Evolutionary conservation across 2,113 vertebrate species (phyloP), one percentile per base, ranked within the genome.

Genomic region (Alethe diademata): DNA sequence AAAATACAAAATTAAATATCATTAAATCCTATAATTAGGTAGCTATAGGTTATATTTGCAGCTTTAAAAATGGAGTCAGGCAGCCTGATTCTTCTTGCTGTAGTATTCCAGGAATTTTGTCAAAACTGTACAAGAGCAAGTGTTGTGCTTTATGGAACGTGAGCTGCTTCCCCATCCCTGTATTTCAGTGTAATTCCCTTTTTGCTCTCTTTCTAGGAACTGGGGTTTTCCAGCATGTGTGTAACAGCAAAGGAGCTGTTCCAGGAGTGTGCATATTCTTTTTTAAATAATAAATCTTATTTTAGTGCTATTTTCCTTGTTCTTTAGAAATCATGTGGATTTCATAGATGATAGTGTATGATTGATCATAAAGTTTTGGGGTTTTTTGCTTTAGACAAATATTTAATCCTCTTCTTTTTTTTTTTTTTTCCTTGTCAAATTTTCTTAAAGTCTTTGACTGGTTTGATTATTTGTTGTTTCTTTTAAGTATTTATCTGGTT

Each of bases 1-100:
- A 93, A 91, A 95, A 88, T 88, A 90, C 43, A 43, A 72, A 94
- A 93, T 96, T 92, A 96, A 91, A 62, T 94, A 75, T 93, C 53
- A 76, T 91, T 88, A 93, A 83, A 70, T 82, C 61, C 92, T 76
- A 18, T 82, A 91, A 94, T 92, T 78, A 74, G 10, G 53, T 51
- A 93, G 48, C 57, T 92, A 82, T 79, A 86, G 70, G 65, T 95
- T 91, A 94, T 88, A 62, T 89, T 93, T 92, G 65, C 62, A 61
- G 33, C 57, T 95, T 72, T 67, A 42, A 65, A 97, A 73, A 31
- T 79, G 28, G 36, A 90, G 33, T 45, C 3, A 2, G 66, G 38
- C 53, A 79, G 82, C 45, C 54, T 79, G 66, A 61, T 67, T 80
- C 29, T 78, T 74, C 38, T 67, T 92, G 75, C 50, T 92, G 51